A percentile compares a stretch with the other conserved stretches of the same genome.
These are phyloP conservation scores for Temnopleurus reevesii DNA, from an alignment of 53 echinoderm and acorn worm species.

Conservation along the genomic window DNA sequence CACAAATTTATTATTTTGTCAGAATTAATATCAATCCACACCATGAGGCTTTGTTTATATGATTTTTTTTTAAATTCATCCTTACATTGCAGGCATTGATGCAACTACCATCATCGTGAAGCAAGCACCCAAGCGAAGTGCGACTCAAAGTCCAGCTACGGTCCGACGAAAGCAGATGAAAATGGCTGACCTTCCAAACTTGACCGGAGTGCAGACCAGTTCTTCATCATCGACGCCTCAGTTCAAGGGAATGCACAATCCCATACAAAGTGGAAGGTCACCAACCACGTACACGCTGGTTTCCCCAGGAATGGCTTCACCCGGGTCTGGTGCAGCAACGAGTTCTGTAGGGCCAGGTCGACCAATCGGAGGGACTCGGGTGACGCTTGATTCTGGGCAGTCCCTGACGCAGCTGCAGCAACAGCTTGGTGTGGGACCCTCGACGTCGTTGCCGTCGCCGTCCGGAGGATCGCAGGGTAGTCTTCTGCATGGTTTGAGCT, in stretches of 20 bases:
- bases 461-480: constrained; percentile 74
- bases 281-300: constrained; percentile 58
- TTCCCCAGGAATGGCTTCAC: background rate
- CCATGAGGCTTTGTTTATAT: too few relatives aligned
- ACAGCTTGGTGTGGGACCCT: constrained; percentile 57
- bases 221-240: constrained; percentile 13
- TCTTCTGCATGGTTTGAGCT: constrained; percentile 83
- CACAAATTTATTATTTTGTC: too few relatives aligned
- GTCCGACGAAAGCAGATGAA: constrained; percentile 78
- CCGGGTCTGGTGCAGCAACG: constrained; percentile 9
- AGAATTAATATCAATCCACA: too few relatives aligned
- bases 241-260: constrained; percentile 19
- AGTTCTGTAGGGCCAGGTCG: background rate
- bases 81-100: constrained; percentile 38
- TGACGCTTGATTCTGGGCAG: constrained; percentile 50
- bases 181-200: constrained; percentile 67
- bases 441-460: background rate
- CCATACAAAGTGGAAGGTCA: background rate
- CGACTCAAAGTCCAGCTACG: constrained; percentile 67
- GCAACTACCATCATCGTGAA: constrained; percentile 57
- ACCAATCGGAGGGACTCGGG: constrained; percentile 14
- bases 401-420: constrained; percentile 74
- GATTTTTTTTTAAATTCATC: too few relatives aligned
- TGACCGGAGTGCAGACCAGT: constrained; percentile 39
- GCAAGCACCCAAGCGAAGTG: constrained; percentile 66